Base-by-base conservation (phyloP, 2,113 vertebrate genomes). In the Cyanocitta stelleri region DNA sequence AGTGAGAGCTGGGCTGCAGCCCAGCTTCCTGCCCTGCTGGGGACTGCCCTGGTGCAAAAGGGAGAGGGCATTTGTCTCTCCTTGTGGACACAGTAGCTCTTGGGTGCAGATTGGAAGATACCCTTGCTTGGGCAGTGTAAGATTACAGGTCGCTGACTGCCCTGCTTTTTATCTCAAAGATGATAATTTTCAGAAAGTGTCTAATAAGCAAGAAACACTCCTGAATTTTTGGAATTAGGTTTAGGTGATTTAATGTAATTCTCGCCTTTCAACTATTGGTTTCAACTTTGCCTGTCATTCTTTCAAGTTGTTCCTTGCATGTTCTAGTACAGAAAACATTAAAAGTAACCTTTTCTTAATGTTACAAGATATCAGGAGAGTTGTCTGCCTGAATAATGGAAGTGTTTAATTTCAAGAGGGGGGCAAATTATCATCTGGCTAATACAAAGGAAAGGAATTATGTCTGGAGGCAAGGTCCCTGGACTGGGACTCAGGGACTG, bases 301-400 rank as follows among this genome's bases (percentile, higher is more conserved):
- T 91, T 87, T 51, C 55, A 48, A 52, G 79, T 68, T 90, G 92
- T 49, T 90, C 52, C 72, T 84, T 90, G 85, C 88, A 80, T 77
- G 79, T 86, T 88, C 30, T 61, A 84, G 73, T 77, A 88, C 90
- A 71, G 67, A 75, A 91, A 96, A 96, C 87, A 84, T 89, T 81
- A 90, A 86, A 93, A 95, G 26, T 93, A 92, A 96, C 93, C 75
- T 92, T 92, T 96, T 87, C 76, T 56, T 94, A 94, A 88, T 72
- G 83, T 84, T 93, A 81, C 63, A 90, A 86, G 82, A 29, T 90
- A 92, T 10, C 91, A 93, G 64, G 82, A 96, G 87, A 86, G 63
- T 81, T 96, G 85, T 85, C 74, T 90, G 83, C 67, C 43, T 55
- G 46, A 79, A 59, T 84, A 91, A 95, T 83, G 85, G 63, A 74